These are phyloP conservation scores for Tipula vernalis DNA, from an alignment of 2,888 invertebrate genomes.

Conservation along the genomic window DNA sequence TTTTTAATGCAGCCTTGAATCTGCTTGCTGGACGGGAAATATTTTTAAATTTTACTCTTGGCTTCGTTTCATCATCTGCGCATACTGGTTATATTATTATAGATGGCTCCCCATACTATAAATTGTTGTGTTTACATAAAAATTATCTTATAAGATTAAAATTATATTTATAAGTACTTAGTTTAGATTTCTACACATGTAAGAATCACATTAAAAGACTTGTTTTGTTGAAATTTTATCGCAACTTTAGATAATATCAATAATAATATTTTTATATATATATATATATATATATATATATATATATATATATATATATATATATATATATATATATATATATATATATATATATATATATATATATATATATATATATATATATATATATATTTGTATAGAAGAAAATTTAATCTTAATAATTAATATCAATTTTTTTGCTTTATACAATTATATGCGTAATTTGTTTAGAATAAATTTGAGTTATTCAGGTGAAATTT, in stretches of 20 bases:
- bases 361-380: too few relatives aligned
- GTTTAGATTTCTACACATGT: not conserved
- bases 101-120: not conserved
- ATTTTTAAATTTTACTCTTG: not conserved
- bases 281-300: too few relatives aligned
- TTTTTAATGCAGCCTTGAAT: not conserved
- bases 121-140: not conserved
- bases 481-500: not conserved
- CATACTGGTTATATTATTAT: not conserved
- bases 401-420: not conserved
- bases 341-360: too few relatives aligned
- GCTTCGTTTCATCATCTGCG: not conserved
- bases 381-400: not conserved
- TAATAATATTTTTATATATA: not conserved
- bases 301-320: too few relatives aligned
- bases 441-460: not conserved
- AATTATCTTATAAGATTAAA: not conserved
- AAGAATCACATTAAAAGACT: slow-evolving; percentile 8
- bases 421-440: not conserved
- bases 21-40: not conserved
- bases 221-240: not conserved
- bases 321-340: too few relatives aligned
- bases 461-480: not conserved
- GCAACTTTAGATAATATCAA: not conserved
- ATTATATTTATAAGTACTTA: not conserved